Conservation (phyloP, 1,140 invertebrate genomes). For the Lutraria rhynchaena region DNA sequence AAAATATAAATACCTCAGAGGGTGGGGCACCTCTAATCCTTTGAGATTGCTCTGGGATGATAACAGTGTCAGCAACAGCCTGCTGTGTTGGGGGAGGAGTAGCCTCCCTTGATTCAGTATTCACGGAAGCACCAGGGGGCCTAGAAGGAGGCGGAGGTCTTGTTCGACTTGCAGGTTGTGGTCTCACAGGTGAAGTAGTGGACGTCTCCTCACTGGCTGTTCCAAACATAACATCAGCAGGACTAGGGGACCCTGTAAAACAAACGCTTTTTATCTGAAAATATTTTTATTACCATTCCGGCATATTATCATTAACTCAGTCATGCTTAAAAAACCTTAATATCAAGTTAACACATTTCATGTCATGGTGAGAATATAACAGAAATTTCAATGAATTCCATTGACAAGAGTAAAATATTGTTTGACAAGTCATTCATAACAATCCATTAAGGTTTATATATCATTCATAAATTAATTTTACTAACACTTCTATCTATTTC, state of each 20-base stretch:
- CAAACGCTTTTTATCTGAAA: too few species aligned
- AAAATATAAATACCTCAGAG: constrained; percentile 62
- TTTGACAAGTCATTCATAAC: too few species aligned
- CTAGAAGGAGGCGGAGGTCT: constrained; percentile 45
- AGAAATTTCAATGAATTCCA: too few species aligned
- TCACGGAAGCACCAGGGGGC: constrained; percentile 21
- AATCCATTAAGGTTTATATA: too few species aligned
- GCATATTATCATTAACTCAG: too few species aligned
- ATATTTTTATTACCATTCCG: too few species aligned
- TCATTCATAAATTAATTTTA: too few species aligned
- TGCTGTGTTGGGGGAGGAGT: constrained; percentile 13
- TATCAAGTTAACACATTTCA: too few species aligned
- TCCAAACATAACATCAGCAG: constrained; percentile 43
- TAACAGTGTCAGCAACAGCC: constrained; percentile 35
- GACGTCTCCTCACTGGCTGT: constrained; percentile 20
- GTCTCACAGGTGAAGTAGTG: constrained; percentile 55
- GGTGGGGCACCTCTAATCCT: constrained; percentile 59
- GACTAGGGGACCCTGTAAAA: constrained; percentile 38
- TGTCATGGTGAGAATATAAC: too few species aligned
- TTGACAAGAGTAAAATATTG: too few species aligned
- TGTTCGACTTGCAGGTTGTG: constrained; percentile 56
- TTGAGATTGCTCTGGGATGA: constrained; percentile 53
- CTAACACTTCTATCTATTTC: too few species aligned
- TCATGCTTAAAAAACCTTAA: not conserved
- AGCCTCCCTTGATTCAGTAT: constrained; percentile 1